Conservation (phyloP, 2,797 vertebrate genomes). For the Micropoecilia bifurca region DNA sequence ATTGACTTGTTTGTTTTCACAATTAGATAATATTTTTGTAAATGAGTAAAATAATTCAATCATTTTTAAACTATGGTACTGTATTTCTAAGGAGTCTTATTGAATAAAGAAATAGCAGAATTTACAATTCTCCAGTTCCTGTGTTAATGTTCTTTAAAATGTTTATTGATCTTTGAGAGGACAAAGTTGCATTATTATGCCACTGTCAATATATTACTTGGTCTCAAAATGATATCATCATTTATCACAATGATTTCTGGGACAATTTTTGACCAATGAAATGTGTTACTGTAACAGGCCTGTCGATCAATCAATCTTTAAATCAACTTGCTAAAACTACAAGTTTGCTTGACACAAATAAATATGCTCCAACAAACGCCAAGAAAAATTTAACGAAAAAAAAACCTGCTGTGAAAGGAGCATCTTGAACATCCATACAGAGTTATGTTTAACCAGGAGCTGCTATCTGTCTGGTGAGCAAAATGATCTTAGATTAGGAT, state of each 20-base stretch:
- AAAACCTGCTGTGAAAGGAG: neutral
- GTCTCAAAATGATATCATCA: too few species aligned
- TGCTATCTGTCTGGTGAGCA: slow-evolving; percentile 5
- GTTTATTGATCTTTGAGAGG: too few species aligned
- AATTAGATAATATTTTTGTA: neutral
- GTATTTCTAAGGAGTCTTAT: neutral
- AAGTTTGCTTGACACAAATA: neutral
- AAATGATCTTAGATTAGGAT: slow-evolving; percentile 12
- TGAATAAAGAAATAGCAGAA: too few species aligned
- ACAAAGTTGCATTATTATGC: too few species aligned
- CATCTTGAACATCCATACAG: neutral
- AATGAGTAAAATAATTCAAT: neutral
- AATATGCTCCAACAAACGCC: neutral
- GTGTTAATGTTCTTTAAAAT: too few species aligned
- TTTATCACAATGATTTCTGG: too few species aligned
- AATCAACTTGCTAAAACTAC: too few species aligned
- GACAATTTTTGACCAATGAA: too few species aligned
- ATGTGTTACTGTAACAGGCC: too few species aligned
- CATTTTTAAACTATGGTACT: neutral
- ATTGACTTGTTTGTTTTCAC: neutral
- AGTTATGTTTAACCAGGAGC: neutral
- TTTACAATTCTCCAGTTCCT: too few species aligned
- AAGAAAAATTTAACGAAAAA: neutral
- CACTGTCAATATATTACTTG: too few species aligned
- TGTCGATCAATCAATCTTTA: too few species aligned